These are phyloP conservation scores for Bryconaethiops microstoma DNA, from an alignment of 2,797 vertebrate genomes.

Conservation along the genomic window DNA sequence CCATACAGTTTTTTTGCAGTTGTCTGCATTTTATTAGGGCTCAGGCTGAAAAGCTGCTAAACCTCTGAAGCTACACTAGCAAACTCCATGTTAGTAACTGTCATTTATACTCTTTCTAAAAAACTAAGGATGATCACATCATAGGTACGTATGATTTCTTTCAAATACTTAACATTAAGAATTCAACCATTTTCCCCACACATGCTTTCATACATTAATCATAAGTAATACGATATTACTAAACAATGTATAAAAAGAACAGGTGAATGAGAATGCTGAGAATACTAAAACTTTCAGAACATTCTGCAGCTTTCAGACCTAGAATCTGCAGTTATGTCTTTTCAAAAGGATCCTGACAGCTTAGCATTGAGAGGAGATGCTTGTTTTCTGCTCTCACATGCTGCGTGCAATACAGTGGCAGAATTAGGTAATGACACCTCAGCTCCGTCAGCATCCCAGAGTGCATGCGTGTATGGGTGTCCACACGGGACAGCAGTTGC, in stretches of 20 bases:
- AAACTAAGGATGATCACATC: no score
- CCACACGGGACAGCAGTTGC: not conserved
- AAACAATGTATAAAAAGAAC: slow-evolving; percentile 1
- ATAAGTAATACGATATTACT: not conserved
- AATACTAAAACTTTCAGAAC: not conserved
- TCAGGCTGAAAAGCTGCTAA: no score
- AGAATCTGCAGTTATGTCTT: not conserved
- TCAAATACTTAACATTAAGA: not conserved
- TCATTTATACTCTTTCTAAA: no score
- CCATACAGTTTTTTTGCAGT: no score
- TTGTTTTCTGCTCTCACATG: slow-evolving; percentile 11
- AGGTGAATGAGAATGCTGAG: slow-evolving; percentile 20
- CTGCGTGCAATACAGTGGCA: not conserved
- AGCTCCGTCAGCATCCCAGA: not conserved
- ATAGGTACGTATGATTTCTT: not conserved
- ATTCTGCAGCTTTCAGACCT: not conserved
- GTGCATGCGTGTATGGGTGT: not conserved
- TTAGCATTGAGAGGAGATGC: slow-evolving; percentile 25
- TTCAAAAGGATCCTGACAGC: slow-evolving; percentile 7
- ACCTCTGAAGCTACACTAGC: no score
- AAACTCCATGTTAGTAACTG: no score
- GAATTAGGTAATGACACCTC: not conserved
- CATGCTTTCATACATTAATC: not conserved
- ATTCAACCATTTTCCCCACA: not conserved
- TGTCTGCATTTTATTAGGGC: no score